phyloP scores from a whole-genome alignment of 2,113 vertebrate genomes.

The Brienomyrus brachyistius region DNA sequence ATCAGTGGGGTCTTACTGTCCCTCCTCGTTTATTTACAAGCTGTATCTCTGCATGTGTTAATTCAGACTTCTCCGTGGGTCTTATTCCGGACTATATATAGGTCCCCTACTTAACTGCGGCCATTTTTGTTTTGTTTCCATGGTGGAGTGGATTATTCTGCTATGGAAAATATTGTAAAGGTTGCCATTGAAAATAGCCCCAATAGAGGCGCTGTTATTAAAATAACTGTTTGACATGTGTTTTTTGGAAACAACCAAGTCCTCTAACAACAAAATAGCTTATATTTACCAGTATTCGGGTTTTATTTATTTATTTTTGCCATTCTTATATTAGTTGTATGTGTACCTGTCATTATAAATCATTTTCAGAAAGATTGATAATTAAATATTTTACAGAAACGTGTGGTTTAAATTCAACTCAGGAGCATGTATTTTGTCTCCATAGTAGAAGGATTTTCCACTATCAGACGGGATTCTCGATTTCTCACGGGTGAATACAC shows the following conservation, averaged over 20 bases:
- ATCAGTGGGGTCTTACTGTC: neutral
- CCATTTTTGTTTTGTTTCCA: slow-evolving; percentile 60
- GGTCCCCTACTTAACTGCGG: slow-evolving; percentile 45
- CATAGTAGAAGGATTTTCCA: neutral
- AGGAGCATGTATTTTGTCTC: neutral
- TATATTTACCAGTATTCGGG: neutral
- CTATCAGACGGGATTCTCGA: neutral
- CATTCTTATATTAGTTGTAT: neutral
- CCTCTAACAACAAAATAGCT: neutral
- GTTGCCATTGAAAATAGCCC: slow-evolving; percentile 62
- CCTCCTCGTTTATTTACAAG: neutral
- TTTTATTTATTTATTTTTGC: neutral
- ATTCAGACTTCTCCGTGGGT: neutral
- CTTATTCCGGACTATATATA: slow-evolving; percentile 43
- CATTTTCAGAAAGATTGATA: neutral
- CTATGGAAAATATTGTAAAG: slow-evolving; percentile 41
- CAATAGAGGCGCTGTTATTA: slow-evolving; percentile 36
- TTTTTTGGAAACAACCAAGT: slow-evolving; percentile 9
- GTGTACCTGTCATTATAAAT: neutral
- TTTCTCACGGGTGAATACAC: neutral
- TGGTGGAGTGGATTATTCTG: slow-evolving; percentile 51
- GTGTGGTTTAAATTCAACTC: neutral
- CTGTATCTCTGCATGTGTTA: neutral
- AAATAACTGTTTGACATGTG: slow-evolving; percentile 66
- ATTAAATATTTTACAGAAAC: neutral